A percentile compares a stretch with the other conserved stretches of the same genome.
phyloP scores from a whole-genome alignment of 1,140 invertebrate species.

The Cecropterus lyciades region DNA sequence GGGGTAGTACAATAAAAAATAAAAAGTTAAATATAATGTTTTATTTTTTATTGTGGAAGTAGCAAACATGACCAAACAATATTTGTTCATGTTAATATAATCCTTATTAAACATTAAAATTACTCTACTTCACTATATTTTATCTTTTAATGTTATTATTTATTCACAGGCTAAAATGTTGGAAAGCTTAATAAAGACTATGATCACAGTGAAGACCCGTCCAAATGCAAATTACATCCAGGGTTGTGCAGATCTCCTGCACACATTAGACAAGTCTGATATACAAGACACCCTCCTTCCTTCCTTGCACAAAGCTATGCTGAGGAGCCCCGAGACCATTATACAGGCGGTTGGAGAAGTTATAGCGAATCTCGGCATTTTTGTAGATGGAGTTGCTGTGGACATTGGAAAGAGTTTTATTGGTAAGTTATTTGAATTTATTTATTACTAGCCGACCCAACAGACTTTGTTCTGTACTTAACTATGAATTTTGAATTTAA shows the following conservation, averaged over 20 bases:
- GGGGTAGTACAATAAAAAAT: no score
- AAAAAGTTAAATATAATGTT: no score
- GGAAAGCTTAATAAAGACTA: conserved; percentile 91
- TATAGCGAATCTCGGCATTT: conserved; percentile 88
- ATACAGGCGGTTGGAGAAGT: conserved; percentile 92
- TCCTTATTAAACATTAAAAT: no score
- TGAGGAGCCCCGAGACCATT: conserved; percentile 97
- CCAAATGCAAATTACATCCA: conserved; percentile 88
- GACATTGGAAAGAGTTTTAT: conserved; percentile 94
- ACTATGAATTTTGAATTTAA: no score
- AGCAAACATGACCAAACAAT: no score
- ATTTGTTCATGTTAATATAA: no score
- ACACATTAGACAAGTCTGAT: conserved; percentile 88
- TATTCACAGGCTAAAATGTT: conserved; percentile 86
- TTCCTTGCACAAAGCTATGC: conserved; percentile 94
- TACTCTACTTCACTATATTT: no score
- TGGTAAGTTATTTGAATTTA: conserved; percentile 81
- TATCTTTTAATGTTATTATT: no score
- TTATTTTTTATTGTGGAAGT: no score
- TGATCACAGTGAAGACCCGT: conserved; percentile 92
- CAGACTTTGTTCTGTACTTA: no score
- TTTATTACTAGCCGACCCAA: no score
- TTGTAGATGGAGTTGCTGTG: conserved; percentile 91
- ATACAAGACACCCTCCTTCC: conserved; percentile 92
- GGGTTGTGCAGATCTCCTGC: conserved; percentile 87